Conservation (phyloP, 1,140 invertebrate species). For the Thaumatotibia leucotreta region DNA sequence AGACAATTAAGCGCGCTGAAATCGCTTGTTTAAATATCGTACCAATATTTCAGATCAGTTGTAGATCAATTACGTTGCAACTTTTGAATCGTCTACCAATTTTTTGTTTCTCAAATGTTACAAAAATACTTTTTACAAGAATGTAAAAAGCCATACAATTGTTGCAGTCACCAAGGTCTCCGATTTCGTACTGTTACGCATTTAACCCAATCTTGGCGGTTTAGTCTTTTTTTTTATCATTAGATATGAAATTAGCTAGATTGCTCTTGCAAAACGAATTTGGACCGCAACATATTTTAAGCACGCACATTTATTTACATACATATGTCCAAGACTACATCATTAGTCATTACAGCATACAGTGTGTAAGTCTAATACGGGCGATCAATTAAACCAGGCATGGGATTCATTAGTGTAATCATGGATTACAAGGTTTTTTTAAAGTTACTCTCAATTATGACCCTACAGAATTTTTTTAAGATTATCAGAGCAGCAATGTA, state of each 20-base stretch:
- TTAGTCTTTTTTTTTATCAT: neutral
- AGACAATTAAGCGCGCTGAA: too few relatives aligned
- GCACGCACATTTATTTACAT: too few relatives aligned
- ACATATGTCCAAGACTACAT: too few relatives aligned
- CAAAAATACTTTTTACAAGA: slow-evolving; percentile 12
- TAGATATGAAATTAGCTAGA: slow-evolving; percentile 6
- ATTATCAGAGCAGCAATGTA: too few relatives aligned
- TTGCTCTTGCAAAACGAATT: neutral
- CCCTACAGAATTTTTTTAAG: too few relatives aligned
- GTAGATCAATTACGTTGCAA: neutral
- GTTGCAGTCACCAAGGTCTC: slow-evolving; percentile 7
- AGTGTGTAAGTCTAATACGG: too few relatives aligned
- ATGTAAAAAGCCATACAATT: slow-evolving; percentile 12
- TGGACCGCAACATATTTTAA: too few relatives aligned
- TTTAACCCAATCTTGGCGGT: neutral
- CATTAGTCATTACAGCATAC: too few relatives aligned
- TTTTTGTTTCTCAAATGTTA: neutral
- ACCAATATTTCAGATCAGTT: neutral
- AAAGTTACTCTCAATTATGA: too few relatives aligned
- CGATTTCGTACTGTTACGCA: slow-evolving; percentile 5
- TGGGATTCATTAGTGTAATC: too few relatives aligned
- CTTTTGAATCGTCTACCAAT: neutral
- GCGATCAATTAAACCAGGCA: too few relatives aligned
- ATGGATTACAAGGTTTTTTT: too few relatives aligned
- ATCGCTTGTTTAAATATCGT: neutral